A percentile compares a stretch with the other conserved stretches of the same genome.
These are phyloP conservation scores for Struthio camelus DNA, from an alignment of 2,113 vertebrate species.

Conservation along the genomic window DNA sequence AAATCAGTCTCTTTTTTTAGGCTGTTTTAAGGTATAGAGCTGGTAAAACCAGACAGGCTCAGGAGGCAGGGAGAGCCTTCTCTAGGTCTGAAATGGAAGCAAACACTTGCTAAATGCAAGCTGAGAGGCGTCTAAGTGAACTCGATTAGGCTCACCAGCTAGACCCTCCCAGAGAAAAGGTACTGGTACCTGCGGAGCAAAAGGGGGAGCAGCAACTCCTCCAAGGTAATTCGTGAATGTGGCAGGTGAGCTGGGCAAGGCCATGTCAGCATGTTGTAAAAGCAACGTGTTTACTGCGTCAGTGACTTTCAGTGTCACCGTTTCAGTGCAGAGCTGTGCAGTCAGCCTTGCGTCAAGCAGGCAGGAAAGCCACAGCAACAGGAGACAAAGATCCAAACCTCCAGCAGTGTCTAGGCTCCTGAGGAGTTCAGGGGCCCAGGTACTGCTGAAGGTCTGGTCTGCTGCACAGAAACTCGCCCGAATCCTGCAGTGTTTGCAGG, in stretches of 20 bases:
- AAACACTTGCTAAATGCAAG: neutral
- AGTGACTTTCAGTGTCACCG: neutral
- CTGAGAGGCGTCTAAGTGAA: neutral
- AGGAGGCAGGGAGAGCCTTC: no score
- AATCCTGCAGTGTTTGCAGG: neutral
- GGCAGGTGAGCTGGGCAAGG: neutral
- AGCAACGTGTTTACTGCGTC: neutral
- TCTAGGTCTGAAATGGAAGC: neutral
- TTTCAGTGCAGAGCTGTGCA: neutral
- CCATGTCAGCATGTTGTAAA: neutral
- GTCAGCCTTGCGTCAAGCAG: neutral
- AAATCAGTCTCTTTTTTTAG: no score
- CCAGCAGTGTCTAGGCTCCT: neutral
- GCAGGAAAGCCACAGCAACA: neutral
- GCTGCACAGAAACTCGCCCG: neutral
- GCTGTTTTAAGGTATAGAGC: no score
- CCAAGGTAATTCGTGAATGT: neutral
- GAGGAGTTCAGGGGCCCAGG: neutral
- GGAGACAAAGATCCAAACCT: no score
- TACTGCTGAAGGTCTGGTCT: no score
- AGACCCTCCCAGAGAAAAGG: neutral
- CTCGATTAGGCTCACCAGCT: neutral
- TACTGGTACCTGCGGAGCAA: neutral
- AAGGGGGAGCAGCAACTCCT: neutral
- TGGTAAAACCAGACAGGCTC: no score